Base-by-base conservation (phyloP, 2,888 invertebrate species). In the Lasioglossum villosulum region DNA sequence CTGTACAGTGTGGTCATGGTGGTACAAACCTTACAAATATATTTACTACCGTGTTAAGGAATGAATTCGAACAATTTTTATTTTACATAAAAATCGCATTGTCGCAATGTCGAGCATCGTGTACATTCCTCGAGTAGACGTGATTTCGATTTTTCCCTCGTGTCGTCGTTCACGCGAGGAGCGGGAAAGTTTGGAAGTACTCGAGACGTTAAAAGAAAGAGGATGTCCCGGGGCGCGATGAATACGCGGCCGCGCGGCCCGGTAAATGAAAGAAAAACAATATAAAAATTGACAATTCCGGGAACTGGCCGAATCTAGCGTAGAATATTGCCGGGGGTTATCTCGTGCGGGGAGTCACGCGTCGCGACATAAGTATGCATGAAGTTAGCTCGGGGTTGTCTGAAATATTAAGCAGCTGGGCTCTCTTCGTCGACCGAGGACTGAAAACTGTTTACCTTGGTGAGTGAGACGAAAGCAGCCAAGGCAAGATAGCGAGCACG, bases 371-470 rank as follows among this genome's bases (percentile, higher is more conserved):
- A 92, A 93, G 93, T 93, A 92, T 92, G 92, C 92, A 91, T 93
- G 90, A 93, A 93, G 93, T 93, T 93, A 89, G 88, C 91, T 90
- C 86, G 86, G 80, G 85, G 83, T 84, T 84, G 90, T 88, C 91
- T 93, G 93, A 93, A 93, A 93, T 93, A 93, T 93, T 93, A 93
- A 93, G 87, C 90, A 93, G 93, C 86, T 68, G 81, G 68, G 86
- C n/a, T 56, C 90, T 89, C 84, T 85, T 86, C 86, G 83, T 75
- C 70, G 75, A 78, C 83, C 74, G 83, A 78, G 82, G 77, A 80
- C 88, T 83, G 88, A 88, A 91, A 90, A 91, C 90, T 92, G 90
- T 92, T 90, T 90, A 90, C 91, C 85, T 83, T 80, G 81, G 83
- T 80, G 86, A 77, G 78, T 78, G 83, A 82, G 88, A 80, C 75